phyloP scores from a whole-genome alignment of 2,888 invertebrate species.

The Stenotaenia linearis region DNA sequence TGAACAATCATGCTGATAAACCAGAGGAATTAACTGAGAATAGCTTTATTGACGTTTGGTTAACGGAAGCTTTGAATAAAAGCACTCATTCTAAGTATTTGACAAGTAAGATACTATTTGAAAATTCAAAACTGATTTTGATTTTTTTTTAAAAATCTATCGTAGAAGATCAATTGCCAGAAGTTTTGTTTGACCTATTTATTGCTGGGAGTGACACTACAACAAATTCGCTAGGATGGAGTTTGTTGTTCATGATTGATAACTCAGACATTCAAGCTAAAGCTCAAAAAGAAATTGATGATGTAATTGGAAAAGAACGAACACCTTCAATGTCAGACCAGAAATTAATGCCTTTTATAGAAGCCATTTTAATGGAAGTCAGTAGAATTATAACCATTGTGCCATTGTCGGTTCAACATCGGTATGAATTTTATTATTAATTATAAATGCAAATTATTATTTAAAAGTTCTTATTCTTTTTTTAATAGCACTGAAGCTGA shows the following conservation, averaged over 20 bases:
- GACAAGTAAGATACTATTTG: too few relatives aligned
- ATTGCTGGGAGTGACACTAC: constrained; percentile 2
- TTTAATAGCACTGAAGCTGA: too few relatives aligned
- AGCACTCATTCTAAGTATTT: too few relatives aligned
- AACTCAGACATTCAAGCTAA: background rate
- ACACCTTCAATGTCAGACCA: background rate
- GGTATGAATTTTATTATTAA: background rate
- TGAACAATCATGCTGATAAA: background rate
- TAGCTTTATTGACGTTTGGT: background rate
- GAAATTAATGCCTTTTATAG: background rate
- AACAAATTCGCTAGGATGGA: too few relatives aligned
- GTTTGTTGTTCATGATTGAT: too few relatives aligned
- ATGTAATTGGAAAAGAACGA: background rate
- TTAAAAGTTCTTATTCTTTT: too few relatives aligned
- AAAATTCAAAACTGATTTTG: too few relatives aligned
- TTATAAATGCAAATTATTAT: background rate
- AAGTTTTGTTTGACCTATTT: background rate
- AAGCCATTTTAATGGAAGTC: background rate
- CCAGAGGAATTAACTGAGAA: background rate
- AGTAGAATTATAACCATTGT: background rate
- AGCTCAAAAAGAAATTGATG: background rate
- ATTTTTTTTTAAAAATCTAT: too few relatives aligned
- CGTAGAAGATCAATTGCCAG: too few relatives aligned
- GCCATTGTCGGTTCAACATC: background rate
- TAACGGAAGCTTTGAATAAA: too few relatives aligned